Base-by-base conservation (phyloP, 2,797 vertebrate genomes). In the Capromys pilorides region DNA sequence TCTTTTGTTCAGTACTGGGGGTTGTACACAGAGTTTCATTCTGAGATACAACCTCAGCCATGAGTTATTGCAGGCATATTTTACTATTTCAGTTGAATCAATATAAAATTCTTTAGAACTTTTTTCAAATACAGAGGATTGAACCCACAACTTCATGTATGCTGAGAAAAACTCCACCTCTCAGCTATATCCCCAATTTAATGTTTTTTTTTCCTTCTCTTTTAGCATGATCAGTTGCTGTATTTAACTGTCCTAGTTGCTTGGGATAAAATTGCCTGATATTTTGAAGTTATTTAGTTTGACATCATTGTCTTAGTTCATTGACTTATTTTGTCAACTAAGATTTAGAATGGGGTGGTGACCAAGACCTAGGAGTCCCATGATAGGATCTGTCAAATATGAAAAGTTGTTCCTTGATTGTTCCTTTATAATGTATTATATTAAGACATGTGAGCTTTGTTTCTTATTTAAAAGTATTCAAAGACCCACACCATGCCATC, bases 281-380 rank as follows among this genome's bases (percentile, higher is more conserved):
- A 84, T 85, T 95, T 91, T 12, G 54, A 62, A 77, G 69, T 87
- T 1, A 84, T n/a, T 84, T 88, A 54, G 49, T 75, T 92, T 57
- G 10, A 41, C 7, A 19, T 88, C 4, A 39, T 54, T n/a, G 1
- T 90, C 18, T 13, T 67, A 59, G 88, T 59, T 85, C 31, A 41
- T 59, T 91, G 45, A 26, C 51, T 91, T 45, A 26, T 39, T 49
- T 62, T 79, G 62, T 57, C 9, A 59, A 26, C 21, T n/a, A 36
- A 6, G 13, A 82, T 66, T 82, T 93, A 66, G 18, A 8, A 71
- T 61, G 33, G 28, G 49, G 67, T 33, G 3, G 45, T 28, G n/a
- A 24, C 66, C 26, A 67, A 84, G 45, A 61, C 9, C 71, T 54
- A 19, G 31, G 33, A 39, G 84, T 24, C 22, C 3, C 45, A 4